Conservation (phyloP, 2,888 invertebrate genomes). For the Tenthredo scrophulariae region DNA sequence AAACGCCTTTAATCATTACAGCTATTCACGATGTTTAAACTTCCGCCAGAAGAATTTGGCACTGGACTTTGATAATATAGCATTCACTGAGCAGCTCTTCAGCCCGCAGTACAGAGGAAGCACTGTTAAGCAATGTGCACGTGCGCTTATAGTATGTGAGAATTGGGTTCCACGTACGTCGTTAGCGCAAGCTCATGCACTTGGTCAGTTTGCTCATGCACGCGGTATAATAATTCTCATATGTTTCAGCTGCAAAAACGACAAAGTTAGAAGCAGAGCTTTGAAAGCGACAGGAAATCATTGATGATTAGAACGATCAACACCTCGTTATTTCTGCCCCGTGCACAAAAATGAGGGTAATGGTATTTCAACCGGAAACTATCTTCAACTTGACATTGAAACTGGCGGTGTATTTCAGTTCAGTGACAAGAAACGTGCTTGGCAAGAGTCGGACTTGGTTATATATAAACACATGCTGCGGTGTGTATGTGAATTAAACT, state of each 20-base stretch:
- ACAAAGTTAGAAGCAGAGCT: not conserved
- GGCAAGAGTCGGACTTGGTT: constrained; percentile 15
- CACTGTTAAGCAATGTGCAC: constrained; percentile 19
- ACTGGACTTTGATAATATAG: not conserved
- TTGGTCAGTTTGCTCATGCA: not conserved
- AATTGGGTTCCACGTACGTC: constrained; percentile 28
- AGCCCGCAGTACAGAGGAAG: constrained; percentile 1
- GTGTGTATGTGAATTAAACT: not conserved
- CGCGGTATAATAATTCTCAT: constrained; percentile 22
- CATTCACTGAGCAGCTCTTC: not conserved
- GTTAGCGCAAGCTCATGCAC: constrained; percentile 31
- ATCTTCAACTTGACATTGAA: constrained; percentile 46
- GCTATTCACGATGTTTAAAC: not conserved
- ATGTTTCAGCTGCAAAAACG: not conserved
- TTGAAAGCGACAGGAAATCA: not conserved
- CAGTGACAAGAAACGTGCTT: not conserved
- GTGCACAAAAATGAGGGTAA: not conserved
- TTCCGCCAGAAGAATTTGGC: constrained; percentile 5
- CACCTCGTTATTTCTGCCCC: not conserved
- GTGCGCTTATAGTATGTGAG: constrained; percentile 6
- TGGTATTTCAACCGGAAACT: not conserved
- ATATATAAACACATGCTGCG: not conserved
- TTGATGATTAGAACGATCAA: not conserved
- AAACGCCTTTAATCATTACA: not conserved
- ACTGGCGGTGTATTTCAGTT: constrained; percentile 23